Base-by-base conservation (phyloP, 1,140 invertebrate species). In the Lysiphlebus fabarum region DNA sequence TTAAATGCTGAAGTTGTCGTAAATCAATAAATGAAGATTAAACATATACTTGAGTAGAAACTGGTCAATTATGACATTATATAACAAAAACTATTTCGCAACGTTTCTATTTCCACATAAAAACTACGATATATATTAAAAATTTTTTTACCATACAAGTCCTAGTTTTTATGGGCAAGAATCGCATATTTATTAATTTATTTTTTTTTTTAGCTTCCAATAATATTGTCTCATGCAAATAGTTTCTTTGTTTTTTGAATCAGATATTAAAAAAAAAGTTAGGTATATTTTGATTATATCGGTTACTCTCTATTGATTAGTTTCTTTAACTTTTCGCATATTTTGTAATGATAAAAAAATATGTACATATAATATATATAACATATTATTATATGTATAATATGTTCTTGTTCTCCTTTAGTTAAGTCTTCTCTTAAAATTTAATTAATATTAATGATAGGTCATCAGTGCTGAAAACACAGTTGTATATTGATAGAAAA, bases 281-380 rank as follows among this genome's bases (percentile, higher is more conserved):
- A 71, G 71, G 69, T 70, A 66, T 56, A 33, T 53, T 59, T 40
- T 54, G 36, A 54, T 53, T 56, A 55, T 36, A 10, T 55, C 26
- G 38, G 40, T 55, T 44, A 17, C 33, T 55, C 26, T 34, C 1
- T 14, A n/a, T 55, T 55, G 44, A 10, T 14, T 48, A 36, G 17
- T 34, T 53, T 34, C n/a, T 58, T 51, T 56, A 58, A 65, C 67
- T 69, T 65, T 60, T 73, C 68, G 69, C 69, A 74, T 71, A 70
- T 67, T 71, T 71, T 70, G 75, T 76, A 75, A 78, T 78, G 76
- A 79, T 74, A 75, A 79, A 79, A 78, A 79, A 79, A 78, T 79
- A 79, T 77, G 68, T 78, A 71, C 73, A 68, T 73, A 71, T 74
- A 72, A 73, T 73, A 75, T 73, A 77, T 77, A 71, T 26, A 26